Percentiles rank a stretch among this genome's conserved stretches.
Conservation (phyloP, 2,888 invertebrate genomes). For the Drepana falcataria region DNA sequence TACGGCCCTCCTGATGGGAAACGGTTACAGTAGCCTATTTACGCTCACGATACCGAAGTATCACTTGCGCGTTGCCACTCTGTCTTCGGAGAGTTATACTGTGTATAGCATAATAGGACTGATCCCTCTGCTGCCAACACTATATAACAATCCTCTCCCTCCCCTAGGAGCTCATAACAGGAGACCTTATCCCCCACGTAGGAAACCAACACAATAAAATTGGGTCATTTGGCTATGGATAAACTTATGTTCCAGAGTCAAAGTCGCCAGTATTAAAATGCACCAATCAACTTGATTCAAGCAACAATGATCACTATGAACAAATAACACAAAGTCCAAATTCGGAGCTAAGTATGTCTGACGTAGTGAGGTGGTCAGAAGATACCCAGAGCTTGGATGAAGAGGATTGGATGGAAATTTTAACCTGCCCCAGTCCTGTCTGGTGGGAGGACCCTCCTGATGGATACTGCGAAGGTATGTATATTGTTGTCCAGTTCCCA, state of each 20-base stretch:
- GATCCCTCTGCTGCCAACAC: too few relatives aligned
- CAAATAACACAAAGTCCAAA: slow-evolving; percentile 17
- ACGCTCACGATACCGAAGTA: too few relatives aligned
- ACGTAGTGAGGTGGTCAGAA: slow-evolving; percentile 43
- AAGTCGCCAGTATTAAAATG: neutral
- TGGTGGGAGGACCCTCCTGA: slow-evolving; percentile 66
- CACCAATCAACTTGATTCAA: slow-evolving; percentile 1
- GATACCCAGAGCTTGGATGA: slow-evolving; percentile 43
- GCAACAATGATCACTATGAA: neutral
- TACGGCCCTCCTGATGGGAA: too few relatives aligned
- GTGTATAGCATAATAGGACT: too few relatives aligned
- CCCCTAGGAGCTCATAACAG: too few relatives aligned
- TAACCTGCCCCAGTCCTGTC: slow-evolving; percentile 67
- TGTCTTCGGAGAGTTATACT: too few relatives aligned
- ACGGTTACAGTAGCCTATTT: too few relatives aligned
- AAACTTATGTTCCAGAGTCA: slow-evolving; percentile 1
- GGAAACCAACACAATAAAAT: too few relatives aligned
- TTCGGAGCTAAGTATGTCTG: slow-evolving; percentile 23
- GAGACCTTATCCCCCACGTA: too few relatives aligned
- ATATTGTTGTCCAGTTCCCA: too few relatives aligned
- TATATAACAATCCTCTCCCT: too few relatives aligned
- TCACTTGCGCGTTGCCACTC: too few relatives aligned
- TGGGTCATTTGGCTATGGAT: neutral
- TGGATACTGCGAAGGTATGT: slow-evolving; percentile 42
- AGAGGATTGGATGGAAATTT: slow-evolving; percentile 61